Evolutionary conservation across 2,797 vertebrate genomes (phyloP).

Genomic region (Hafferia zeledoni): DNA sequence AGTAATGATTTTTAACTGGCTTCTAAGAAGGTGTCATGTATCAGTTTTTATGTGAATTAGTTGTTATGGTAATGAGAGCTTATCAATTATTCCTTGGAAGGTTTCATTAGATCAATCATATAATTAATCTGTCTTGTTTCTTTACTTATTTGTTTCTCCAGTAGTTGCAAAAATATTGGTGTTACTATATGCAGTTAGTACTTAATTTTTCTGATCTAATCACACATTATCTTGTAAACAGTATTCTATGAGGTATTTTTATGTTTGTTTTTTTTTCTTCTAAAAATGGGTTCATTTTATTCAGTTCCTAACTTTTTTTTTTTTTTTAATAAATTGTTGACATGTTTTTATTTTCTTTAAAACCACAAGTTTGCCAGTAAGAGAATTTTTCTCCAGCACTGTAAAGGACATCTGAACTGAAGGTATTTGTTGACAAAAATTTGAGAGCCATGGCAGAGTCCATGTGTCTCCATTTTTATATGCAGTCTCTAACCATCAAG

Average conservation of each 20-base stretch:
- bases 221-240: neutral
- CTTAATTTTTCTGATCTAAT: neutral
- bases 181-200: neutral
- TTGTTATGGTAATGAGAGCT: constrained; percentile 25
- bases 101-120: constrained; percentile 26
- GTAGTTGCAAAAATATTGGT: neutral
- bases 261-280: neutral
- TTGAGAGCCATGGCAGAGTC: neutral
- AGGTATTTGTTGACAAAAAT: neutral
- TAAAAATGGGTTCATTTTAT: neutral
- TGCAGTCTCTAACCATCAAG: neutral
- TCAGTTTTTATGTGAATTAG: constrained; percentile 41
- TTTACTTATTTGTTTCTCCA: constrained; percentile 3
- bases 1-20: constrained; percentile 51
- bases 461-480: neutral
- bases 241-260: neutral
- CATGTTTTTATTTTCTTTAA: neutral
- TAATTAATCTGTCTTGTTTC: constrained; percentile 47
- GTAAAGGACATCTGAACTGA: neutral
- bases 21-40: constrained; percentile 44
- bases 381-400: neutral
- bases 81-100: constrained; percentile 35
- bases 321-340: neutral
- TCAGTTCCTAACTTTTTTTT: neutral
- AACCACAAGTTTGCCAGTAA: neutral